Percentiles rank a stretch among this genome's conserved stretches.
Conservation (phyloP, 2,797 vertebrate species). For the Sarcophilus harrisii region DNA sequence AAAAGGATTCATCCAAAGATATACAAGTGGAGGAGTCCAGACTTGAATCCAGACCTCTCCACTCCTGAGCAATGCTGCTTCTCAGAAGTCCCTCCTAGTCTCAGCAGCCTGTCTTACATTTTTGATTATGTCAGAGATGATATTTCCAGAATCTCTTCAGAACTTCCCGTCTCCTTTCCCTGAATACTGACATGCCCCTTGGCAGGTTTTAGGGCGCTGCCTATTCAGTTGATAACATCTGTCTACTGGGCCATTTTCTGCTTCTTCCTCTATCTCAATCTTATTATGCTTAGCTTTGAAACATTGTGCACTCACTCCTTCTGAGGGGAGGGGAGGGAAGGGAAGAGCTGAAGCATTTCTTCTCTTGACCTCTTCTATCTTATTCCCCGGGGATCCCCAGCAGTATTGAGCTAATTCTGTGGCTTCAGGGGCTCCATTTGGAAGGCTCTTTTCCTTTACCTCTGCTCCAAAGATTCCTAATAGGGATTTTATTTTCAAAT, state of each 20-base stretch:
- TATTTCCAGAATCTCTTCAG: background rate
- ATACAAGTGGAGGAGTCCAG: background rate
- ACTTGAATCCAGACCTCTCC: background rate
- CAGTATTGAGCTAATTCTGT: background rate
- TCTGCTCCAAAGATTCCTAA: background rate
- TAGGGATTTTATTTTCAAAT: background rate
- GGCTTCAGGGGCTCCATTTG: background rate
- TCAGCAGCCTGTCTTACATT: background rate
- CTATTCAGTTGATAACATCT: background rate
- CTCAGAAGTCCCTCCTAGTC: background rate
- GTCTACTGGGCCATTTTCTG: background rate
- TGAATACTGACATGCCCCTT: background rate
- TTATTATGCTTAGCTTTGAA: conserved; percentile 31
- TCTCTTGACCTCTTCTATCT: background rate
- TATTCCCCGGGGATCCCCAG: background rate
- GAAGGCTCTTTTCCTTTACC: background rate
- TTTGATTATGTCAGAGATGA: background rate
- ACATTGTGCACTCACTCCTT: background rate
- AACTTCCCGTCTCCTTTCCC: background rate
- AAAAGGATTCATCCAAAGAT: background rate
- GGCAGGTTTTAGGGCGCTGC: background rate
- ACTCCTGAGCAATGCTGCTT: background rate
- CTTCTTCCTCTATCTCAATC: background rate
- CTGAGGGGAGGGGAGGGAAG: background rate
- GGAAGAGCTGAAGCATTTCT: background rate